These are phyloP conservation scores for Glyphotaelius pellucidus DNA, from an alignment of 2,888 invertebrate genomes.

Conservation along the genomic window DNA sequence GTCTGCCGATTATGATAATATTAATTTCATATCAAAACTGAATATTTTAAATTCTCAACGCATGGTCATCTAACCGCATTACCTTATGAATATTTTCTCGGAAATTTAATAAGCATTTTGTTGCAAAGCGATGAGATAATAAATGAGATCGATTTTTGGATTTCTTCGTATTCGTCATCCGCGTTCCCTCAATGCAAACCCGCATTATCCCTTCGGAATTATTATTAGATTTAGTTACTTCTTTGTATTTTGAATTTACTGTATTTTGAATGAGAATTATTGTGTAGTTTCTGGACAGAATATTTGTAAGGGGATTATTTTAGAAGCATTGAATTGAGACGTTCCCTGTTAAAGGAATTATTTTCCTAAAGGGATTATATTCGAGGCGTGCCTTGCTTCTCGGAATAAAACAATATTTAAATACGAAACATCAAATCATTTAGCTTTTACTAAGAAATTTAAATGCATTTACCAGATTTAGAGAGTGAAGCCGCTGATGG, in stretches of 20 bases:
- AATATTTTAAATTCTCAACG: background rate
- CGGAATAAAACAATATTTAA: background rate
- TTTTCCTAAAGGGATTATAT: background rate
- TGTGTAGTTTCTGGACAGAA: background rate
- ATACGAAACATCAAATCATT: background rate
- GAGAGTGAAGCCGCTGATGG: too few relatives aligned
- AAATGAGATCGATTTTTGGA: slow-evolving; percentile 52
- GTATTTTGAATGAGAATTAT: background rate
- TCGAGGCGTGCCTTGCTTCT: background rate
- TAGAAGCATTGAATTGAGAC: background rate
- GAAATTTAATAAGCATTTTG: slow-evolving; percentile 60
- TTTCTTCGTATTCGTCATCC: slow-evolving; percentile 44
- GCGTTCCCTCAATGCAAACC: background rate
- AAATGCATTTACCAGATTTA: background rate
- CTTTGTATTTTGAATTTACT: background rate
- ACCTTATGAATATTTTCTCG: slow-evolving; percentile 59
- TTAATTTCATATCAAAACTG: too few relatives aligned
- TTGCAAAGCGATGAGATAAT: slow-evolving; percentile 41
- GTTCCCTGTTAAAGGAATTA: background rate
- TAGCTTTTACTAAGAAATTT: background rate
- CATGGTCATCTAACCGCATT: slow-evolving; percentile 46
- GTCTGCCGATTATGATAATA: too few relatives aligned
- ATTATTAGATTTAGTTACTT: background rate
- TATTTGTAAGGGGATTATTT: slow-evolving; percentile 15
- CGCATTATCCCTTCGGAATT: background rate